Evolutionary conservation across 2,797 vertebrate genomes (phyloP).

Genomic region (Sebastes itinus): DNA sequence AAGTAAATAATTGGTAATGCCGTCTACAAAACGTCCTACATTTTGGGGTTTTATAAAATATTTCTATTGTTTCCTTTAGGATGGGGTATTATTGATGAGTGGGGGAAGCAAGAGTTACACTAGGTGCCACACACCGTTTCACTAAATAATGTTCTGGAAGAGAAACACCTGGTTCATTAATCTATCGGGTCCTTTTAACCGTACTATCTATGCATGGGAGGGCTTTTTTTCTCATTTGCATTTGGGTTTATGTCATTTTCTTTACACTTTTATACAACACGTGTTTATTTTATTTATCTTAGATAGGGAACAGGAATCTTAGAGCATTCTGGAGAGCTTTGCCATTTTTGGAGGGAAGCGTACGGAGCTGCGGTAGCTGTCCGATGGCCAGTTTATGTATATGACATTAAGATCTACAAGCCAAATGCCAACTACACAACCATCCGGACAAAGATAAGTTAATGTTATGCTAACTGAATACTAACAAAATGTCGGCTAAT

Average conservation of each 20-base stretch:
- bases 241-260: neutral
- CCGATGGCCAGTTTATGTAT: no score
- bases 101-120: neutral
- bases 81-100: neutral
- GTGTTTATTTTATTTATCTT: neutral
- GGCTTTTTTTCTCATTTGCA: neutral
- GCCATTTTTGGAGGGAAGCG: no score
- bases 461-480: no score
- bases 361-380: no score
- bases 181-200: neutral
- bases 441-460: no score
- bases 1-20: neutral
- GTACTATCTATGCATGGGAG: neutral
- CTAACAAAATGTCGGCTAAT: no score
- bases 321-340: accelerated
- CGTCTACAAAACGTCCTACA: neutral
- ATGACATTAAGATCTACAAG: no score
- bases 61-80: neutral
- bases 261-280: neutral
- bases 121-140: neutral
- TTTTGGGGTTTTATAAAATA: neutral
- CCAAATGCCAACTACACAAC: no score
- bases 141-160: neutral
- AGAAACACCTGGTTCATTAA: neutral
- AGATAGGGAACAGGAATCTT: no score